Base-by-base conservation (phyloP, 2,113 vertebrate genomes). In the Siniperca chuatsi region DNA sequence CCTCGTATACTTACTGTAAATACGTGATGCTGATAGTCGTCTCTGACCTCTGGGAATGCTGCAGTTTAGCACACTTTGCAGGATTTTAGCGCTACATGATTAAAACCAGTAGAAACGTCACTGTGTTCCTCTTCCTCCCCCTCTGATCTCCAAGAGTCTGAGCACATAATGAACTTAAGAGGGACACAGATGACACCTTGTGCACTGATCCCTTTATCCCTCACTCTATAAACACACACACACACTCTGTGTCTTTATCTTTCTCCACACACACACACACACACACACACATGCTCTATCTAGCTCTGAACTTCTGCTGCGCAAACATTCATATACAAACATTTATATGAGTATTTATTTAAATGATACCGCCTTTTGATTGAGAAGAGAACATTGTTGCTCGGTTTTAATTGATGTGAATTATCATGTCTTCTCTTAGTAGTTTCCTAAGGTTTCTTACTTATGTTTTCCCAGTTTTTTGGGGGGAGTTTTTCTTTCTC, bases 81-180 rank as follows among this genome's bases (percentile, higher is more conserved):
- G 12, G 44, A 65, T 46, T 57, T 72, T 46, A 12, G 67, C n/a
- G 40, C 65, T 33, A 1, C 12, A 46, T 50, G 37, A 69, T 67
- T 37, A 8, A 69, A 84, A 74, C 48, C 48, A 68, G 54, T 65
- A 79, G 70, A 64, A 54, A 60, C 35, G 67, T 23, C 18, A 3
- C 55, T 7, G 58, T 48, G 70, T 79, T 79, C 58, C 33, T 71
- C 77, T 52, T 64, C 62, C 50, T 78, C 85, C 83, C 83, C 75
- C 78, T 57, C 89, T 75, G 58, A 80, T 85, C 83, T 83, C 73
- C 35, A 73, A 68, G 60, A 80, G 84, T 91, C 91, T 94, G 91
- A 94, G 89, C 89, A 76, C 92, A 88, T 95, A 94, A 95, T 92
- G 90, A 89, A 92, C 93, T 95, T 94, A 93, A 69, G 79, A 89